Percentiles rank a stretch among this genome's conserved stretches.
Conservation (phyloP, 2,888 invertebrate genomes). For the Leucophora obtusa region DNA sequence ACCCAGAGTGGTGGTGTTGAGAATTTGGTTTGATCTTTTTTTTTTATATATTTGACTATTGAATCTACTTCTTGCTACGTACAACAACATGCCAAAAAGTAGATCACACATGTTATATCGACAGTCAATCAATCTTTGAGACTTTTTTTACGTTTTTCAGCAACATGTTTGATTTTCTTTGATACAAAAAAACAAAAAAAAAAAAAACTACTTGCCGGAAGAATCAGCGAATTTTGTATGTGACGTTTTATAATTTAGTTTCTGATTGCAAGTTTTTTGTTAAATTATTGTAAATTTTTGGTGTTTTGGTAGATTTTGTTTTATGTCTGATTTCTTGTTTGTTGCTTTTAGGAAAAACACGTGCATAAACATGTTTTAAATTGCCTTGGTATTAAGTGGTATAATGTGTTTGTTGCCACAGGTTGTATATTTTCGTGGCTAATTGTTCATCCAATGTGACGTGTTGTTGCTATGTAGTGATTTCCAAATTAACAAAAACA, state of each 20-base stretch:
- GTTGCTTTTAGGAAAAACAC: slow-evolving; percentile 25
- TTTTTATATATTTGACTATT: neutral
- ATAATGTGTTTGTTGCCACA: slow-evolving; percentile 50
- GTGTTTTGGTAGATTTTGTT: slow-evolving; percentile 30
- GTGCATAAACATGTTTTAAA: slow-evolving; percentile 35
- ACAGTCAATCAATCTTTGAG: slow-evolving; percentile 59
- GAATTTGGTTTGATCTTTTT: neutral
- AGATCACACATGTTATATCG: slow-evolving; percentile 58
- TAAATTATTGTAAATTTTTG: slow-evolving; percentile 24
- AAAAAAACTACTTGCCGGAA: slow-evolving; percentile 54
- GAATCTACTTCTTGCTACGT: neutral
- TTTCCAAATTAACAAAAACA: neutral
- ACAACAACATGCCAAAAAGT: slow-evolving; percentile 51
- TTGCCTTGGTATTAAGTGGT: slow-evolving; percentile 3
- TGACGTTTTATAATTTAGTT: slow-evolving; percentile 48
- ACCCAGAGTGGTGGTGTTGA: neutral
- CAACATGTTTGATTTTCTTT: neutral
- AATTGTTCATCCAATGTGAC: slow-evolving; percentile 24
- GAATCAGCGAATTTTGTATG: slow-evolving; percentile 47
- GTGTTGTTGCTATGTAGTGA: neutral
- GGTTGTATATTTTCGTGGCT: slow-evolving; percentile 44
- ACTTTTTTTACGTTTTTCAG: slow-evolving; percentile 17
- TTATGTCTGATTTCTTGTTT: slow-evolving; percentile 10
- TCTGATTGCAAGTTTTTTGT: slow-evolving; percentile 11
- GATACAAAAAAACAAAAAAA: no score